Percentiles rank a stretch among this genome's conserved stretches.
Conservation (phyloP, 2,113 vertebrate genomes). For the chimpanzee (Pan troglodytes) region NHGRI_mPanTro3-v2.1_pri NC_072415.2:47811501-47812000, state of each 20-base stretch:
- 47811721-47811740: not conserved
- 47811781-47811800: not conserved
- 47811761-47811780: conserved; percentile 35
- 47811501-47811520: conserved; percentile 43
- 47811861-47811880: conserved; percentile 21
- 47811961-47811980: not conserved
- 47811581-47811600: not conserved
- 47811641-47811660: not conserved
- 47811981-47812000: not conserved
- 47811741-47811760: conserved; percentile 9
- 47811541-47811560: not conserved
- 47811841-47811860: not conserved
- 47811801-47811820: conserved; percentile 2
- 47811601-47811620: not conserved
- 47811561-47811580: not conserved
- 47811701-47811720: not conserved
- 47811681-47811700: not conserved
- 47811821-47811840: conserved; percentile 35
- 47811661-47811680: not conserved
- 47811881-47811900: conserved; percentile 9
- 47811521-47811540: conserved; percentile 12
- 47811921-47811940: not conserved
- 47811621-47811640: not conserved
- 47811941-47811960: not conserved
- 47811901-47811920: not conserved